Conservation (phyloP, 2,113 vertebrate species). For the Alethe diademata region DNA sequence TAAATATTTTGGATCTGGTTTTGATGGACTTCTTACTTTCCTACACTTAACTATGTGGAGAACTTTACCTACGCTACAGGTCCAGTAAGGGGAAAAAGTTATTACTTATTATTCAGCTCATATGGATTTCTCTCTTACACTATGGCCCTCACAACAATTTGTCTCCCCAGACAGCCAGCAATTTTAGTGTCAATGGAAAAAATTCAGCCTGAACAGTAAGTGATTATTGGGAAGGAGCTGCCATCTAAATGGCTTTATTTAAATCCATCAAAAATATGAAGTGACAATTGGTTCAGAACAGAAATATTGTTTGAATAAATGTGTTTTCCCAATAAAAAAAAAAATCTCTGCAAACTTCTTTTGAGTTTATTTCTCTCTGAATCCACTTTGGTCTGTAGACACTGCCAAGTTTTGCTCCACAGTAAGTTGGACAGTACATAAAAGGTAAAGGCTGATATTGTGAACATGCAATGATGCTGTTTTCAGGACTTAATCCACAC, state of each 20-base stretch:
- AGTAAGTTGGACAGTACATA: background rate
- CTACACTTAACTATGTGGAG: background rate
- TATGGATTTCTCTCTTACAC: background rate
- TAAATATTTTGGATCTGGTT: background rate
- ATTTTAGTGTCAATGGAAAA: background rate
- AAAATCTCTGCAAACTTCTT: background rate
- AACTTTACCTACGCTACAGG: background rate
- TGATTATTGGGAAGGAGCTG: background rate
- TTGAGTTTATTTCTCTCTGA: background rate
- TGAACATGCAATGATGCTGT: background rate
- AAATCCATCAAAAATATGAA: background rate
- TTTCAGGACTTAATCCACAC: accelerated
- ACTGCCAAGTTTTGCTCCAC: background rate
- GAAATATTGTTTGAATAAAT: background rate
- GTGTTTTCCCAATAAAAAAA: background rate
- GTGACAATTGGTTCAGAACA: background rate
- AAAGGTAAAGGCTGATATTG: accelerated
- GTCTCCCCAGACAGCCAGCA: background rate
- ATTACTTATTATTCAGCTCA: background rate
- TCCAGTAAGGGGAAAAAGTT: background rate
- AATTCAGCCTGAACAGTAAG: background rate
- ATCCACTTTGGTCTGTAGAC: background rate
- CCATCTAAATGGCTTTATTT: background rate
- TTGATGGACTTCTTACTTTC: background rate
- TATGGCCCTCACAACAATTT: background rate